Conservation (phyloP, 1,140 invertebrate genomes). For the Apis florea region DNA sequence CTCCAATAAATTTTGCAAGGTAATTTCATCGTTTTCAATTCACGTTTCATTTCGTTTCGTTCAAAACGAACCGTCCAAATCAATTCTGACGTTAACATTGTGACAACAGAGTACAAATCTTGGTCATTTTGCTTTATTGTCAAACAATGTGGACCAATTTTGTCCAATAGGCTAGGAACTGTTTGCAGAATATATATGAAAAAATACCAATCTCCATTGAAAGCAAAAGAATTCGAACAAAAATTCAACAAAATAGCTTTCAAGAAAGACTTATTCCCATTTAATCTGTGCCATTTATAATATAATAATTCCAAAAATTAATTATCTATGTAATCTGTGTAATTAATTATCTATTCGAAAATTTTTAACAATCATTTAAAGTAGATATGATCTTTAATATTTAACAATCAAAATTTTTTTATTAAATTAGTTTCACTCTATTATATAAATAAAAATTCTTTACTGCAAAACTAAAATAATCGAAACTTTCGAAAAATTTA, state of each 20-base stretch:
- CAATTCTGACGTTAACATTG: not conserved
- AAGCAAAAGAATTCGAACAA: not conserved
- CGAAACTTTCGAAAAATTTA: too few relatives aligned
- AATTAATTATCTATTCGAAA: not conserved
- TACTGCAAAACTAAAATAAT: too few relatives aligned
- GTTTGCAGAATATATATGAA: not conserved
- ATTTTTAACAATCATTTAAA: too few relatives aligned
- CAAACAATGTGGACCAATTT: not conserved
- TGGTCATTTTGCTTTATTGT: constrained; percentile 5
- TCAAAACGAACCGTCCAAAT: constrained; percentile 2
- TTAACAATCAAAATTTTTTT: too few relatives aligned
- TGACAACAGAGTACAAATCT: not conserved
- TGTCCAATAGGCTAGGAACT: not conserved
- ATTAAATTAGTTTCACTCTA: too few relatives aligned
- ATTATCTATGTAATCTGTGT: too few relatives aligned
- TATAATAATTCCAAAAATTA: too few relatives aligned
- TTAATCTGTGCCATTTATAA: not conserved
- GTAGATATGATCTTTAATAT: too few relatives aligned
- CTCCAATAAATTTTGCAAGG: not conserved
- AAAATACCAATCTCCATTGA: not conserved
- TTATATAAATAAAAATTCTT: too few relatives aligned
- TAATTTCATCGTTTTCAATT: not conserved
- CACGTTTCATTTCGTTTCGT: not conserved
- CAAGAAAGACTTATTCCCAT: too few relatives aligned
- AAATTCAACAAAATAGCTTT: not conserved